Evolutionary conservation across 1,140 invertebrate species (phyloP).

Genomic region (Trialeurodes vaporariorum): DNA sequence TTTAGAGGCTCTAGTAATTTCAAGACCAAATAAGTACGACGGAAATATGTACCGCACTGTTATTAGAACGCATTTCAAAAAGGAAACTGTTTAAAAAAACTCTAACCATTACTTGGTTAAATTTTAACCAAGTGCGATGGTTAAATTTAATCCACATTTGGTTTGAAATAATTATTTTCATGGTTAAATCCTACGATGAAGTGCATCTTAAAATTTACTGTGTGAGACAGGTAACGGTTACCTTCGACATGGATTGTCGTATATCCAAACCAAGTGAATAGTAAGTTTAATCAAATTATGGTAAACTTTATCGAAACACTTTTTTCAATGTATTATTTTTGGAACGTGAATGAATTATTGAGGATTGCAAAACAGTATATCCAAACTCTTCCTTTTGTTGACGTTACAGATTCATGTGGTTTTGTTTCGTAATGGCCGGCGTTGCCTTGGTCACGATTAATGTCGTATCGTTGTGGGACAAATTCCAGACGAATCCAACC

Average conservation of each 20-base stretch:
- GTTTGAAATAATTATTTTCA: no score
- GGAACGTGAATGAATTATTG: background rate
- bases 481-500: conserved; percentile 65
- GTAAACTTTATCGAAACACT: background rate
- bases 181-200: no score
- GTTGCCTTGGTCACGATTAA: conserved; percentile 51
- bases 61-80: background rate
- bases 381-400: background rate
- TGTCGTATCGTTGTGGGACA: conserved; percentile 59
- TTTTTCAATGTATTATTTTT: background rate
- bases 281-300: background rate
- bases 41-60: no score
- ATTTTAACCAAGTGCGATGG: no score
- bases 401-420: conserved; percentile 54
- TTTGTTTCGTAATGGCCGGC: conserved; percentile 50
- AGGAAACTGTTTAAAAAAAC: background rate
- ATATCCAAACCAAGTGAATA: background rate
- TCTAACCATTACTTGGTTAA: no score
- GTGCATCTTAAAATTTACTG: no score
- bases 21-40: no score
- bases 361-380: background rate
- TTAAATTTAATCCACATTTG: no score
- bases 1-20: no score
- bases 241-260: no score
- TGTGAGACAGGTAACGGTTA: no score